Evolutionary conservation across 2,113 vertebrate species (phyloP), one percentile per base, ranked within the genome.

Genomic region (Cyphomyrus discorhynchus): DNA sequence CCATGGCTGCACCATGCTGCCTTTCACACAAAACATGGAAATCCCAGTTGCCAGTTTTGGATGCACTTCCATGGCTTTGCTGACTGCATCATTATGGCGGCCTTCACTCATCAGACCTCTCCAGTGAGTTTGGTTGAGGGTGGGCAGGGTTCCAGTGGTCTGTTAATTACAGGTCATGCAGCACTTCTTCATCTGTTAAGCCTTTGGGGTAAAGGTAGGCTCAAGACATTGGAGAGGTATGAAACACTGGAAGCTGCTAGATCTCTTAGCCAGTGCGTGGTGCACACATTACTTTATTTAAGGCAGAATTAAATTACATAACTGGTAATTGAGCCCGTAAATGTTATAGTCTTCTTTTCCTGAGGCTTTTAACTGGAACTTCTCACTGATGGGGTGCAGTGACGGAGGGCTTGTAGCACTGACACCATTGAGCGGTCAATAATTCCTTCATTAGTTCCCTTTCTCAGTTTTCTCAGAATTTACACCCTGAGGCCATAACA

Each of bases 401-500:
- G 27, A 8, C 2, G 9, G 6, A 10, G n/a, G 27, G 13, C 84
- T 50, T 31, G 10, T 15, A 35, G 49, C 35, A 21, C 15, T 35
- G 86, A 31, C 17, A 31, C 19, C 7, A 1, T 17, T 86, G 58
- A 89, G 92, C 86, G 89, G 13, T 93, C 91, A 89, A 87, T 90
- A 89, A 49, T 92, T 77, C 93, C 27, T 66, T 82, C 85, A 80
- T 56, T 62, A 35, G 27, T 83, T 77, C 93, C 92, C 93, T 93
- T 80, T 94, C 92, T 92, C 93, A 90, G 35, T 93, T 31, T 31
- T 31, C 62, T 70, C 62, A 94, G 95, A 95, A 96, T 96, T 94
- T 93, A 93, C 91, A 92, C 93, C 96, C 95, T 94, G 90, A 91
- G 94, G 95, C 94, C 93, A 95, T 93, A 94, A 94, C 92, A 94